Base-by-base conservation (phyloP, 2,888 invertebrate species). In the Oxytorus armatus region DNA sequence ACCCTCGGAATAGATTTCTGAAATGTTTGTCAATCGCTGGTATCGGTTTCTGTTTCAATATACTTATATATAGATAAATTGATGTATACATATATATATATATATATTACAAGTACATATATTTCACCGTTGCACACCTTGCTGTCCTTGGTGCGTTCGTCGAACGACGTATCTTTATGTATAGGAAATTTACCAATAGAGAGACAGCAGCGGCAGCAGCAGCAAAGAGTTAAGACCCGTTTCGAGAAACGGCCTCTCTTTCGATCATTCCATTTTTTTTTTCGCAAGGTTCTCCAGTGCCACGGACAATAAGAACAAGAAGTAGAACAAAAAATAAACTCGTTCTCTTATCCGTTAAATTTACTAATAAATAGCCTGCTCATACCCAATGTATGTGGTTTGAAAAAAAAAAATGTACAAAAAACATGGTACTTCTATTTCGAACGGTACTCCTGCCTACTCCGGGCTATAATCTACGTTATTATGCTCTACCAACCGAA, bases 111-210 rank as follows among this genome's bases (percentile, higher is more conserved):
- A n/a, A n/a, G n/a, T n/a, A n/a, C n/a, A 44, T 16, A 63, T 25
- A 49, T 53, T 10, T 51, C 33, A 69, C 16, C 47, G 73, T 8
- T 53, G 79, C 61, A 68, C 55, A 76, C 72, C 76, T 79, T 18
- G 79, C 21, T 44, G 79, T 79, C 79, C 79, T 79, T 79, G 76
- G 72, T 70, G 53, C 69, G 65, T 57, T 75, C 63, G 33, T 63
- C 49, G 74, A 79, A 68, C 72, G 70, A 44, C 33, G 61, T 47
- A n/a, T 57, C 36, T 59, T 44, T 61, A 47, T 25, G 55, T 69
- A 63, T 47, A 29, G 16, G 63, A 53, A 49, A 25, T 18, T 75
- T 74, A 57, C 74, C 74, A 55, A 70, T 70, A 36, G 55, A 61
- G 33, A 49, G 33, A 42, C 11, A 25, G 49, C 11, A 18, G 5